Evolutionary conservation across 2,888 invertebrate genomes (phyloP), one percentile per base, ranked within the genome.

Genomic region (Dicyrtoma fusca): DNA sequence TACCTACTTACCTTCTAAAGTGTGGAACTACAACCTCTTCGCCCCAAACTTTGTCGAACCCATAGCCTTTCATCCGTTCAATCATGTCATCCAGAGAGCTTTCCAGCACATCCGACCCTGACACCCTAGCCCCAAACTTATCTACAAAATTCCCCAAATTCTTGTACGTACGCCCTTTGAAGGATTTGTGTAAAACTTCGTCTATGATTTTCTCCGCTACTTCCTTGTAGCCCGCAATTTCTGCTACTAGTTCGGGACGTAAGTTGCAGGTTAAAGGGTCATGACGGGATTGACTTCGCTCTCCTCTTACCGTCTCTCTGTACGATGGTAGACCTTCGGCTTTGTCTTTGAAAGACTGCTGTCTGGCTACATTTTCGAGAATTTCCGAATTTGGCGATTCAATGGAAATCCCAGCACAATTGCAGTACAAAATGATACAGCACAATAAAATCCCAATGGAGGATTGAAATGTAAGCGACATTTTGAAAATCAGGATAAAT

Each of bases 151-250:
- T 71, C 0, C 80, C 77, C 72, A 83, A 71, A n/a, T 77, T 73
- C 1, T 76, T 59, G 63, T 79, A 82, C 4, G 81, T 80, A 81
- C 84, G 84, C 11, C 87, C 86, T 81, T 87, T 86, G 77, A 86
- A 88, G 8, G 85, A 84, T 4, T 88, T 88, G 70, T 84, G 82
- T 10, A 84, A 77, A 25, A 87, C 86, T 75, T 86, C 85, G 73
- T 84, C 81, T 44, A 88, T 81, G 79, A 89, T 89, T 75, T 82
- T 81, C 69, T 87, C 82, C 25, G 85, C 86, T 11, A 85, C 82
- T 62, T 83, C 81, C 79, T 84, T 82, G 80, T 89, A 89, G 23
- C 86, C 84, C 26, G 85, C 83, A 77, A 91, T 90, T 83, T 90
- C 90, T 13, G 0, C 61, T 17, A 44, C 1, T 1, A 61, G 61